Conservation (phyloP, 2,888 invertebrate genomes). For the Catocala nupta region DNA sequence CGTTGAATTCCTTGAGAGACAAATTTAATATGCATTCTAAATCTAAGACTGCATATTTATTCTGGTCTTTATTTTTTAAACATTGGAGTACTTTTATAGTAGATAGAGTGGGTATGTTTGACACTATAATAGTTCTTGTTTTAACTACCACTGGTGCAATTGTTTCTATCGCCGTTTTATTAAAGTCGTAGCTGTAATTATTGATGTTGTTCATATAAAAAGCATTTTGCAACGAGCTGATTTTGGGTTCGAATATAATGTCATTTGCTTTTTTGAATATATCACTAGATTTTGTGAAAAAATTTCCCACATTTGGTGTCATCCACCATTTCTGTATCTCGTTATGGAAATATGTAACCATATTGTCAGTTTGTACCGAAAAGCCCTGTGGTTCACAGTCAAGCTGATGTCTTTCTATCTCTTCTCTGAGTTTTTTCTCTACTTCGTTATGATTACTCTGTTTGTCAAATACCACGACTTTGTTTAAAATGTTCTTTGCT, state of each 20-base stretch:
- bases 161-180: background rate
- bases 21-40: slow-evolving; percentile 9
- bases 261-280: slow-evolving; percentile 23
- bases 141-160: background rate
- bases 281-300: slow-evolving; percentile 13
- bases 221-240: slow-evolving; percentile 12
- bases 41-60: slow-evolving; percentile 12
- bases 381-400: background rate
- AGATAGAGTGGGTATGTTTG: slow-evolving; percentile 9
- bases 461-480: slow-evolving; percentile 36
- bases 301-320: slow-evolving; percentile 7
- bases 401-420: slow-evolving; percentile 19
- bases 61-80: background rate
- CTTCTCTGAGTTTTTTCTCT: slow-evolving; percentile 22
- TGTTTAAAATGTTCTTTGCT: slow-evolving; percentile 28
- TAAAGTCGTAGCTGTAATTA: slow-evolving; percentile 6
- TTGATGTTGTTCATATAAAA: slow-evolving; percentile 13
- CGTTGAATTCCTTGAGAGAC: background rate
- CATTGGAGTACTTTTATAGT: slow-evolving; percentile 15
- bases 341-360: slow-evolving; percentile 35
- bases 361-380: slow-evolving; percentile 21
- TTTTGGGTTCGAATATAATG: slow-evolving; percentile 22
- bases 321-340: slow-evolving; percentile 38
- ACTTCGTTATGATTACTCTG: slow-evolving; percentile 31
- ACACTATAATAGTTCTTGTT: slow-evolving; percentile 2